Base-by-base conservation (phyloP, 2,797 vertebrate species). In the Alfaro cultratus region DNA sequence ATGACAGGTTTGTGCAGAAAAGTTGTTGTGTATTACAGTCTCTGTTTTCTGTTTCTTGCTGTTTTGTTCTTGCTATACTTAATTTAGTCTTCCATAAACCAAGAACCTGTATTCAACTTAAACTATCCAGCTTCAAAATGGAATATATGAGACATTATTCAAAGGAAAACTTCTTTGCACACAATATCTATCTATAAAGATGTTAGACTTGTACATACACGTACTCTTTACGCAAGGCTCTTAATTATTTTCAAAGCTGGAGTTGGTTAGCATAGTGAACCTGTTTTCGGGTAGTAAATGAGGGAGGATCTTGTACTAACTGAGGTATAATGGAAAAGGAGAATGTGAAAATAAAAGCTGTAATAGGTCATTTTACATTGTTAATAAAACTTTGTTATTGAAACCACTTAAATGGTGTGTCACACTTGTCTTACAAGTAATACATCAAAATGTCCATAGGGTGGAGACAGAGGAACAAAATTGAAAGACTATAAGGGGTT, bases 1-100 rank as follows among this genome's bases (percentile, higher is more conserved):
- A 77, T 60, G 75, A 84, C 76, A 78, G 86, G 84, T 91, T 87
- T 88, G 85, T 89, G 85, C 88, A 82, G 80, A 90, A 85, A 62
- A 53, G 92, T 92, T 87, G 80, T 87, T 80, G 83, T 93, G 89
- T 92, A 86, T 88, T 91, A 86, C 86, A 68, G 86, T 93, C 86
- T 87, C 77, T 81, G 80, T 88, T 92, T 90, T 91, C 84, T 80
- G 92, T 89, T 93, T 83, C 75, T 91, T 92, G 89, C 82, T 87
- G 92, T 94, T 87, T 83, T 87, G 88, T 89, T 87, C 88, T 95
- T 46, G 90, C 90, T 91, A 88, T 94, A 91, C 92, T 95, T 95
- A 90, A 92, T 95, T 96, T 96, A 96, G 95, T 96, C 96, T 96
- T 96, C 96, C 95, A 96, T 96, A 92, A 95, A 95, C 93, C 94